Base-by-base conservation (phyloP, 2,797 vertebrate species). In the Orientallactaga sibirica region DNA sequence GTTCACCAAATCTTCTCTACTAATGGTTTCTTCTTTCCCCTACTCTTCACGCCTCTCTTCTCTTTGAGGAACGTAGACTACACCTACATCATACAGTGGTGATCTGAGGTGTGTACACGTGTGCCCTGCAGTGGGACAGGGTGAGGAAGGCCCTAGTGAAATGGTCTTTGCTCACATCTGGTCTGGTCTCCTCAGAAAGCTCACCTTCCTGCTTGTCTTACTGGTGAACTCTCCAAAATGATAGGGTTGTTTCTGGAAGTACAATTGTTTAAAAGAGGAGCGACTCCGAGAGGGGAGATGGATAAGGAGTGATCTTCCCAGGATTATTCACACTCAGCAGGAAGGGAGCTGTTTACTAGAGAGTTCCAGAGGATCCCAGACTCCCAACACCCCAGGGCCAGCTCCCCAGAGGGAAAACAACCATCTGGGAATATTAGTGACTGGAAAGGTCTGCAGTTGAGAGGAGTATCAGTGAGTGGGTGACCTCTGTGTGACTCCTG, bases 401-500 rank as follows among this genome's bases (percentile, higher is more conserved):
- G 68, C 68, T 70, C 41, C 52, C 14, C 33, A 29, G 76, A 85
- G 24, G 90, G 75, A 66, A 67, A n/a, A n/a, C 64, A 92, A 27
- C 52, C 14, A 10, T 82, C 86, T 88, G 74, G 25, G 43, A 33
- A 10, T 25, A 52, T 27, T 90, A 15, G n/a, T 92, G 84, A 33
- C 14, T n/a, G 16, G 11, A n/a, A 48, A n/a, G 52, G 55, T 61
- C 92, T 90, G n/a, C 33, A 76, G 0, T 68, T 85, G 70, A 74
- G 77, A 93, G 52, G 87, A 83, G 85, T 22, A 81, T 77, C 96
- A 95, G 94, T 92, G 68, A 78, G 0, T 76, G 90, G 77, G 52
- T 92, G 95, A 96, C 84, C 70, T 95, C 74, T 94, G 78, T 86
- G 86, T 97, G 97, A 97, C 97, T 76, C 24, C 71, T 43, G 14